Conservation (phyloP, 2,888 invertebrate species). For the Cremastinae sp. region DNA sequence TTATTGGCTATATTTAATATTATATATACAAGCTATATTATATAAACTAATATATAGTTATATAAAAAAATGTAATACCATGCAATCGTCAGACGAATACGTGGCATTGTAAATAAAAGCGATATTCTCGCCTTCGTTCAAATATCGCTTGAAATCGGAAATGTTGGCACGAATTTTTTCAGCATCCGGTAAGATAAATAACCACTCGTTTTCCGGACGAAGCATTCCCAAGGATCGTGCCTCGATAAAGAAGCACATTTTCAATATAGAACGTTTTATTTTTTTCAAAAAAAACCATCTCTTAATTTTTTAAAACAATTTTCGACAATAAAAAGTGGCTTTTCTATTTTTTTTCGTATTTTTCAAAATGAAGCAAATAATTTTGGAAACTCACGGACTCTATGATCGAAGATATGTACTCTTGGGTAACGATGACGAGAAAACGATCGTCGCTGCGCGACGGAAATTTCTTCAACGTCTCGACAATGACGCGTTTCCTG, state of each 20-base stretch:
- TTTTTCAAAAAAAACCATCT: no score
- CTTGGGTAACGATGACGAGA: slow-evolving; percentile 84
- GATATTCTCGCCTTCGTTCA: slow-evolving; percentile 90
- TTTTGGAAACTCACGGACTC: slow-evolving; percentile 80
- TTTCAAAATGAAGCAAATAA: slow-evolving; percentile 15
- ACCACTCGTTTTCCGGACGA: slow-evolving; percentile 89
- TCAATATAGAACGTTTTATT: no score
- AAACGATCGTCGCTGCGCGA: slow-evolving; percentile 80
- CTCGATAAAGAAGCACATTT: slow-evolving; percentile 71
- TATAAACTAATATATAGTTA: no score
- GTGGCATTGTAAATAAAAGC: slow-evolving; percentile 89
- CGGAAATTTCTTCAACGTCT: slow-evolving; percentile 81
- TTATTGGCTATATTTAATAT: no score
- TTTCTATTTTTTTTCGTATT: slow-evolving; percentile 25
- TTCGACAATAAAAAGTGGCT: no score
- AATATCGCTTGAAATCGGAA: slow-evolving; percentile 82
- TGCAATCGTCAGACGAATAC: slow-evolving; percentile 81
- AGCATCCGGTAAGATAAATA: slow-evolving; percentile 88
- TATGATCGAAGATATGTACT: slow-evolving; percentile 85
- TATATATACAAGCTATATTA: no score
- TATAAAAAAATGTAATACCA: no score
- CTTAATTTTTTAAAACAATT: no score
- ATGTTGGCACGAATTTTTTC: slow-evolving; percentile 81
- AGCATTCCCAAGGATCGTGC: slow-evolving; percentile 86
- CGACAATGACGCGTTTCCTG: slow-evolving; percentile 80